Percentiles rank a stretch among this genome's conserved stretches.
Evolutionary conservation across 2,797 vertebrate species (phyloP).

Genomic region (Poecilia gillii): DNA sequence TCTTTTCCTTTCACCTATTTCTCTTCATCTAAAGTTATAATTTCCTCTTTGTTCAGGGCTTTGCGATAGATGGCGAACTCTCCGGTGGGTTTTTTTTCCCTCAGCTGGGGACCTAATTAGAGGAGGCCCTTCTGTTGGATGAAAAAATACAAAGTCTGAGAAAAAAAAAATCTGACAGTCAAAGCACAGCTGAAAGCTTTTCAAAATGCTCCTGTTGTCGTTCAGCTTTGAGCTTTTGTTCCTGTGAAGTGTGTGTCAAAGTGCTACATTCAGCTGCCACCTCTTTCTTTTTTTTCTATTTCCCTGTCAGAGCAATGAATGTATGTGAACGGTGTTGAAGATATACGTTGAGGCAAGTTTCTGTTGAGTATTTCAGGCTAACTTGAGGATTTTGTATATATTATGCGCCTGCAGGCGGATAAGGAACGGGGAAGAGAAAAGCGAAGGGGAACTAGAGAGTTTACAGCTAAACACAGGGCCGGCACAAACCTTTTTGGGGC

Average conservation of each 20-base stretch:
- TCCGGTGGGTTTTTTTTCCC: slow-evolving; percentile 48
- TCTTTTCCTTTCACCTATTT: slow-evolving; percentile 10
- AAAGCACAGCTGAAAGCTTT: slow-evolving; percentile 21
- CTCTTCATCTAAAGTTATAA: slow-evolving; percentile 27
- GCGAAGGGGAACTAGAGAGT: not conserved
- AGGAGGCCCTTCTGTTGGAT: slow-evolving; percentile 39
- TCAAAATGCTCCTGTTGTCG: slow-evolving; percentile 18
- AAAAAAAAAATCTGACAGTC: slow-evolving; percentile 3
- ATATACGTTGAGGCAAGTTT: slow-evolving; percentile 1
- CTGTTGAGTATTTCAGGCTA: slow-evolving; percentile 17
- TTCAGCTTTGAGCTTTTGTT: slow-evolving; percentile 8
- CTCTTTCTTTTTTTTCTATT: not conserved
- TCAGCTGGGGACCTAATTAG: slow-evolving; percentile 70
- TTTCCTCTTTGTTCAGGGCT: slow-evolving; percentile 36
- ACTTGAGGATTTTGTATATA: slow-evolving; percentile 5
- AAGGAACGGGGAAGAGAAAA: not conserved
- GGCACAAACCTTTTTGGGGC: no score
- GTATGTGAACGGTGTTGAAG: slow-evolving; percentile 10
- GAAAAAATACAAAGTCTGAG: slow-evolving; percentile 41
- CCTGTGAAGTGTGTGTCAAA: not conserved
- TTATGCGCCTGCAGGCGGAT: slow-evolving; percentile 17
- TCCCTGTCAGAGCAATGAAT: not conserved
- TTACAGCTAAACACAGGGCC: not conserved
- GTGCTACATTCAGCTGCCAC: not conserved
- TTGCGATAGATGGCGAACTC: slow-evolving; percentile 35